Base-by-base conservation (phyloP, 2,113 vertebrate species). In the Egretta garzetta region DNA sequence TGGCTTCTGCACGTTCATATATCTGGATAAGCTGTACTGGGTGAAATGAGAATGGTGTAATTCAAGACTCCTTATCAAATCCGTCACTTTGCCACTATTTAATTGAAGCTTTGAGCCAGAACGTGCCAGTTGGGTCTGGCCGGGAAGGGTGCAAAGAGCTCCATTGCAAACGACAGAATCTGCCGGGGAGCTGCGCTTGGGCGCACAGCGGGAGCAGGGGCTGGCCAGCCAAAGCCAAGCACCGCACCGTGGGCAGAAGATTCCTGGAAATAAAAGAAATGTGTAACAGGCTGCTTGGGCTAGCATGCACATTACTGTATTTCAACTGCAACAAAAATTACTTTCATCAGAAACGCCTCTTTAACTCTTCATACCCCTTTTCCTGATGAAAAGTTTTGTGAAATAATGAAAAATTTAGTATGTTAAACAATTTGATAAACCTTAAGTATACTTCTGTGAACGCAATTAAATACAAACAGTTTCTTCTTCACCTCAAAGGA, bases 381-480 rank as follows among this genome's bases (percentile, higher is more conserved):
- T 70, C n/a, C 67, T 41, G 5, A 53, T 37, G 28, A 75, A 59
- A 73, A 56, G 13, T 43, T 83, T 70, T 27, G 9, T 52, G 35
- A 86, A 74, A 76, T 32, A 79, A 52, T 43, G 27, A 45, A 82
- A 82, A 72, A 49, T 13, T 4, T 5, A 63, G 3, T 23, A 45
- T 12, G 8, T 39, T 24, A 28, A 82, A 82, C 35, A 35, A 63
- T 12, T 5, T 21, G 5, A 32, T 67, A 35, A 67, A 79, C 28
- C 15, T 71, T 23, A 75, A 26, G 22, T 24, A 60, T 20, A 33
- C 9, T 39, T 82, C 18, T 35, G 37, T 68, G 33, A 92, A 67
- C 14, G 23, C 5, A 50, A 41, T 27, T 3, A 73, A 24, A 0
- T 20, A 33, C 0, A 0, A 95, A 39, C 20, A 60, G 24, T 64